These are phyloP conservation scores for Eulemur rubriventer DNA, from an alignment of 2,797 vertebrate genomes.

Conservation along the genomic window DNA sequence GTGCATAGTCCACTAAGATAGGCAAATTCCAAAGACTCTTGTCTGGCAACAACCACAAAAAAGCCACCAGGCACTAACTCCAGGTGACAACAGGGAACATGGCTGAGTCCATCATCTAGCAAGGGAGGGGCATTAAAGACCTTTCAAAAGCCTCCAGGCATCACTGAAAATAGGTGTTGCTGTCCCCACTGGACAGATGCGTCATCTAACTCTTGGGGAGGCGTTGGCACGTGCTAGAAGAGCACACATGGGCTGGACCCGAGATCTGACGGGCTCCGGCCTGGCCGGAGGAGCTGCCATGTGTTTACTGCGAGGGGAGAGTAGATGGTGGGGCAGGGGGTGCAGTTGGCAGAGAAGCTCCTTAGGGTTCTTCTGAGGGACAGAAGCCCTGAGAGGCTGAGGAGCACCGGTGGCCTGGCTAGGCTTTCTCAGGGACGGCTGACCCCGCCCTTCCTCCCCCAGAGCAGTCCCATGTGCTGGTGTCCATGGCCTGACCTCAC, in stretches of 20 bases:
- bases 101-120: background rate
- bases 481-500: too few relatives aligned
- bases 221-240: rapidly evolving
- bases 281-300: rapidly evolving
- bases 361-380: background rate
- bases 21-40: background rate
- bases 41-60: background rate
- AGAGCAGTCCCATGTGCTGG: background rate
- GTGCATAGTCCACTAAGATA: background rate
- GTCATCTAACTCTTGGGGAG: background rate
- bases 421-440: background rate
- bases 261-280: background rate
- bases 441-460: background rate
- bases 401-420: background rate
- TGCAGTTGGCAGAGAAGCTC: rapidly evolving
- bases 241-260: background rate
- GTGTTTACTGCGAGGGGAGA: background rate
- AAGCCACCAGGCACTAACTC: background rate
- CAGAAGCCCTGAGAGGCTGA: background rate
- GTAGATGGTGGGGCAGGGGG: too few relatives aligned
- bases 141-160: background rate
- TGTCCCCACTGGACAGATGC: background rate
- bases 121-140: background rate
- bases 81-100: background rate
- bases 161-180: background rate